phyloP scores from a whole-genome alignment of 2,888 invertebrate genomes.

The Philonicus albiceps region DNA sequence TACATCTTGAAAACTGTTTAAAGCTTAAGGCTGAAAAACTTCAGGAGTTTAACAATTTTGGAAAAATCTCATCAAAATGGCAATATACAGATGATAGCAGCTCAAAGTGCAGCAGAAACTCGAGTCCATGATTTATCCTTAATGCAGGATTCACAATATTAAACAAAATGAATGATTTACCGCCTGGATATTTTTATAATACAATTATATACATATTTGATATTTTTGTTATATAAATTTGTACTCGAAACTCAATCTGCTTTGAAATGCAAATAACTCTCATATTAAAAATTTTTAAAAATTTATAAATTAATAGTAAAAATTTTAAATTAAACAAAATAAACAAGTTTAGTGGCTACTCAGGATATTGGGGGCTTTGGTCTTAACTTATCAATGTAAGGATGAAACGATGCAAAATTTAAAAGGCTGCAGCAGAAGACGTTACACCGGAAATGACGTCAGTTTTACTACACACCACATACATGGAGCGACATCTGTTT shows the following conservation, averaged over 20 bases:
- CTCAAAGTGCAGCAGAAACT: neutral
- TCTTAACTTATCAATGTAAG: too few relatives aligned
- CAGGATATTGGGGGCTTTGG: too few relatives aligned
- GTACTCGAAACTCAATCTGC: too few relatives aligned
- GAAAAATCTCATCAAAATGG: conserved; percentile 51
- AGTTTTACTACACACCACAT: neutral
- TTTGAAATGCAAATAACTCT: too few relatives aligned
- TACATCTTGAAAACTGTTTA: conserved; percentile 58
- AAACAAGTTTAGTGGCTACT: too few relatives aligned
- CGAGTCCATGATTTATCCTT: neutral
- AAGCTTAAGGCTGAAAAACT: conserved; percentile 58
- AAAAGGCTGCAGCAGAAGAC: neutral
- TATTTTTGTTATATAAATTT: neutral
- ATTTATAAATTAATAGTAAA: too few relatives aligned
- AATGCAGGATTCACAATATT: neutral
- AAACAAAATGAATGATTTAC: too few relatives aligned
- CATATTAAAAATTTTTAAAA: too few relatives aligned
- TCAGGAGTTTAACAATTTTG: conserved; percentile 57
- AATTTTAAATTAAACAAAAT: too few relatives aligned
- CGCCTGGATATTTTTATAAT: neutral
- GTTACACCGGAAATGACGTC: neutral
- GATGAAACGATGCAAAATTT: too few relatives aligned
- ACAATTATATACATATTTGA: neutral
- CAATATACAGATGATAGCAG: neutral
- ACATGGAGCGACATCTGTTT: neutral